Conservation (phyloP, 2,113 vertebrate species). For the Oostethus manadensis region DNA sequence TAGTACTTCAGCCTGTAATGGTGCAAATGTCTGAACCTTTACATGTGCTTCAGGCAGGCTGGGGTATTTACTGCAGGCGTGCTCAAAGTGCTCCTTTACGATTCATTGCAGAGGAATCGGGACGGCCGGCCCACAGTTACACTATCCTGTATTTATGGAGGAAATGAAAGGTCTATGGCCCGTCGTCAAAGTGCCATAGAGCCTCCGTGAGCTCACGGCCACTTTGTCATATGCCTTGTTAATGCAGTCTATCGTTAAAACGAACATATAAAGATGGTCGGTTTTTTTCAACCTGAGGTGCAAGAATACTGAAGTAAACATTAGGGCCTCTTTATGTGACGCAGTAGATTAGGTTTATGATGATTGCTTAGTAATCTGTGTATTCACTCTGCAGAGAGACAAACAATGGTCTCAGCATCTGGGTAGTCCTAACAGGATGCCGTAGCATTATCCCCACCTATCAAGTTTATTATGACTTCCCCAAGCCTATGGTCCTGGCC, state of each 20-base stretch:
- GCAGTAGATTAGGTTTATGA: background rate
- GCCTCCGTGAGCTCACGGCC: constrained; percentile 3
- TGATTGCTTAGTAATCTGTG: background rate
- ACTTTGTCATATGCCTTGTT: constrained; percentile 4
- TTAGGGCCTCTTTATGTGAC: too few species aligned
- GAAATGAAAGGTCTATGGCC: constrained; percentile 7
- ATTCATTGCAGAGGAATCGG: constrained; percentile 2
- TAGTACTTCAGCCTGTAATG: background rate
- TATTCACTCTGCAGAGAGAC: background rate
- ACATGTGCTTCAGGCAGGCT: background rate
- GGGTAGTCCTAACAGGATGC: background rate
- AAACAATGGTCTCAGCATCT: background rate
- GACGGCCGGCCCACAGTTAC: constrained; percentile 5
- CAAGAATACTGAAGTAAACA: background rate
- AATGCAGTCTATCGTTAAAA: background rate
- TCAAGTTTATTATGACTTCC: too few species aligned
- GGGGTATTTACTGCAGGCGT: background rate
- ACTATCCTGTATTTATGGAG: constrained; percentile 9
- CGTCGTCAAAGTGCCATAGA: constrained; percentile 2
- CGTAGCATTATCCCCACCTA: too few species aligned
- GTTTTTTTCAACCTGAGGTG: background rate
- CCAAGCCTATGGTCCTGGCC: too few species aligned
- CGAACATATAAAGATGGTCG: background rate
- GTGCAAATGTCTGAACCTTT: constrained; percentile 1
- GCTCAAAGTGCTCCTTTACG: background rate